A percentile compares a stretch with the other conserved stretches of the same genome.
These are phyloP conservation scores for Melanocharis versteri DNA, from an alignment of 2,113 vertebrate species.

Conservation along the genomic window DNA sequence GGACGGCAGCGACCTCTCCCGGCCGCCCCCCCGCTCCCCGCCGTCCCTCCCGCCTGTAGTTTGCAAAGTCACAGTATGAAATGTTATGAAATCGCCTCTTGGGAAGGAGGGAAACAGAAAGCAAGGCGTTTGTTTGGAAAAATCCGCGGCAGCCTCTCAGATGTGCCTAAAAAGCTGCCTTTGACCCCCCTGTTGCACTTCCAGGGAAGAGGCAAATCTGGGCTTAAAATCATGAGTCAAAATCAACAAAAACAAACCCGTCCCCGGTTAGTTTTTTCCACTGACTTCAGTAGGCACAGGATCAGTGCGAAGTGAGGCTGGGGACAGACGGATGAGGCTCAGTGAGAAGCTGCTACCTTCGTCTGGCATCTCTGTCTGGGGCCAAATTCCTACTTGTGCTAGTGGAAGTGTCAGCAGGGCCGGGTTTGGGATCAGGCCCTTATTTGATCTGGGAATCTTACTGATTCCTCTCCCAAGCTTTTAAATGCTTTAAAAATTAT, in stretches of 20 bases:
- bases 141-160: constrained; percentile 33
- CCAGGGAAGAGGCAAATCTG: constrained; percentile 51
- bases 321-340: neutral
- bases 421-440: neutral
- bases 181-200: constrained; percentile 56
- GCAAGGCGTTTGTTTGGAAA: constrained; percentile 50
- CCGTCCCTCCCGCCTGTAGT: neutral
- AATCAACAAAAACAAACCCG: neutral
- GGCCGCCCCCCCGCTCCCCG: neutral
- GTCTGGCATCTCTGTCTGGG: neutral
- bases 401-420: neutral
- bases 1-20: neutral
- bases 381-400: neutral
- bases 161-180: constrained; percentile 58
- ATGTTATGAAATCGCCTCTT: constrained; percentile 66
- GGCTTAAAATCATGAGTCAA: constrained; percentile 6
- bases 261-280: constrained; percentile 16
- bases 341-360: neutral
- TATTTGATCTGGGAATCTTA: neutral
- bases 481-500: neutral
- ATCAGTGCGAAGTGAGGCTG: neutral
- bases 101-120: constrained; percentile 65
- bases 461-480: neutral
- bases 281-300: neutral
- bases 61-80: constrained; percentile 63